Conservation (phyloP, 2,888 invertebrate species). For the Polyploca ridens region DNA sequence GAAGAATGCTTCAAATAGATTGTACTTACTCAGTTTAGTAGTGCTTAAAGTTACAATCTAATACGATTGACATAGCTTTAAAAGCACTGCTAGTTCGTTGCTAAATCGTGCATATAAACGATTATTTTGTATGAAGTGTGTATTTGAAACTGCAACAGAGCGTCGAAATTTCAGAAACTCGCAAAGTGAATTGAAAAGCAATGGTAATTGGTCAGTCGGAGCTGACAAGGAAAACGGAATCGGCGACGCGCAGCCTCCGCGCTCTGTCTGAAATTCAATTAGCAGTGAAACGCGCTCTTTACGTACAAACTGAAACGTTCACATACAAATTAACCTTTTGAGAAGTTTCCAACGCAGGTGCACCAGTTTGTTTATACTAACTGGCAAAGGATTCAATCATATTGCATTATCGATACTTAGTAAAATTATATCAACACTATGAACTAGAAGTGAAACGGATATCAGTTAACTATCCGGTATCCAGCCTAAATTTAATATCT, state of each 20-base stretch:
- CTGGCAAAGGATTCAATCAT: too few relatives aligned
- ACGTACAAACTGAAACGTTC: constrained; percentile 3
- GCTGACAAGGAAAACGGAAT: constrained; percentile 30
- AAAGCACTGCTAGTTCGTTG: not conserved
- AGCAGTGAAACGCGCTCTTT: constrained; percentile 33
- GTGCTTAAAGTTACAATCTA: not conserved
- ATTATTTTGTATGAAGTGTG: constrained; percentile 18
- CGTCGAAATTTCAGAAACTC: constrained; percentile 36
- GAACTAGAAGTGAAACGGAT: too few relatives aligned
- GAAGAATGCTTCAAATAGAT: not conserved
- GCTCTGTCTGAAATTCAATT: constrained; percentile 47
- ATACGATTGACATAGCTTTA: not conserved
- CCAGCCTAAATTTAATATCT: too few relatives aligned
- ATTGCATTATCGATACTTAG: too few relatives aligned
- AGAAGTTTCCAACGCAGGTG: constrained; percentile 3
- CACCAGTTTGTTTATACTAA: not conserved
- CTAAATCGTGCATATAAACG: not conserved
- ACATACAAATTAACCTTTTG: constrained; percentile 7
- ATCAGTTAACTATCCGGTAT: too few relatives aligned
- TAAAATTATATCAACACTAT: too few relatives aligned
- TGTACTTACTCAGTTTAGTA: not conserved
- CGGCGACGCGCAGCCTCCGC: constrained; percentile 22
- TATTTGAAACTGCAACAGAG: constrained; percentile 19
- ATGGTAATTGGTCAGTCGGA: constrained; percentile 31
- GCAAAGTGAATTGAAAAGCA: constrained; percentile 61